phyloP scores from a whole-genome alignment of 2,797 vertebrate genomes.

The Limnodromus scolopaceus region DNA sequence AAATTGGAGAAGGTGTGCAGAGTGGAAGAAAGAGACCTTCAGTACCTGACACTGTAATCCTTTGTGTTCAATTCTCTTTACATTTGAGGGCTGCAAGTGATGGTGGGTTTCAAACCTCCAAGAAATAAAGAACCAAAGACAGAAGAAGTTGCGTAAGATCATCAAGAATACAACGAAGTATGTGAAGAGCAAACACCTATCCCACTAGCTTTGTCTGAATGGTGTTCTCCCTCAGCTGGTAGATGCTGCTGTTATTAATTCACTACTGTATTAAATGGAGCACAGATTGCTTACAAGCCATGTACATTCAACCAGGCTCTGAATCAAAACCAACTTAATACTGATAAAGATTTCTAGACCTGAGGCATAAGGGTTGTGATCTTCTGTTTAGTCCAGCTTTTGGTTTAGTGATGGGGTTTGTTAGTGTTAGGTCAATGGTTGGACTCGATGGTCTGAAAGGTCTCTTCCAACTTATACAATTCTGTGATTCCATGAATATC shows the following conservation, averaged over 20 bases:
- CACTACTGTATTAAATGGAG: neutral
- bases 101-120: neutral
- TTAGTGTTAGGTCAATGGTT: too few species aligned
- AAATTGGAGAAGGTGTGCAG: neutral
- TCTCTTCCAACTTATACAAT: too few species aligned
- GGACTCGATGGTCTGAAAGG: too few species aligned
- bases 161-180: neutral
- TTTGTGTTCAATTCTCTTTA: neutral
- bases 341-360: neutral
- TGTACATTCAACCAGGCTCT: rapidly evolving
- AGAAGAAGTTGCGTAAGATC: neutral
- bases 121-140: neutral
- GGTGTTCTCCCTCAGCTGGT: neutral
- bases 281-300: neutral
- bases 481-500: too few species aligned
- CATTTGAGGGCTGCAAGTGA: neutral
- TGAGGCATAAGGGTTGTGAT: neutral
- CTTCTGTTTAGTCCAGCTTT: neutral
- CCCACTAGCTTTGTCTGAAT: rapidly evolving
- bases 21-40: neutral
- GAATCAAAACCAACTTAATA: neutral
- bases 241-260: neutral
- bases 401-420: too few species aligned
- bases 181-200: rapidly evolving
- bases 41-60: rapidly evolving